Percentiles rank a stretch among this genome's conserved stretches.
Evolutionary conservation across 2,797 vertebrate species (phyloP).

Genomic region (Ceyx erithaca): DNA sequence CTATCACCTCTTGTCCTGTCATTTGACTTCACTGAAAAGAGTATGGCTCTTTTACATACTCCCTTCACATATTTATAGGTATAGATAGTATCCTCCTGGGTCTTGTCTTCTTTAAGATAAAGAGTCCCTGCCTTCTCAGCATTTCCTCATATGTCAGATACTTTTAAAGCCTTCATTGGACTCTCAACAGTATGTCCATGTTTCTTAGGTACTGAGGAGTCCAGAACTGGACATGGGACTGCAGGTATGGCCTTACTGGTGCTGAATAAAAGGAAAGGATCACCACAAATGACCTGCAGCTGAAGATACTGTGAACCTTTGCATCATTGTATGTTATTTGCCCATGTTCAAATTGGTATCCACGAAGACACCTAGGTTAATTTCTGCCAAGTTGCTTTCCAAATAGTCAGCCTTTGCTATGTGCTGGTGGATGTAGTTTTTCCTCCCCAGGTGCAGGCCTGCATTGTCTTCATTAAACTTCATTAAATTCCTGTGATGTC

Average conservation of each 20-base stretch:
- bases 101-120: neutral
- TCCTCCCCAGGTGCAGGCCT: neutral
- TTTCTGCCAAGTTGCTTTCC: neutral
- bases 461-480: neutral
- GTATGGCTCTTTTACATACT: neutral
- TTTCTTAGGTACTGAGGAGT: neutral
- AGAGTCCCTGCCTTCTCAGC: neutral
- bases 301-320: neutral
- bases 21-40: neutral
- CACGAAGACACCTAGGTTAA: neutral
- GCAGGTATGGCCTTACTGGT: neutral
- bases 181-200: neutral
- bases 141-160: neutral
- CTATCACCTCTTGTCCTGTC: neutral
- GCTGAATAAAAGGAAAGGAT: neutral
- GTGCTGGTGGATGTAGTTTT: neutral
- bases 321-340: neutral
- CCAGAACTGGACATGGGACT: neutral
- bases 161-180: neutral
- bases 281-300: rapidly evolving
- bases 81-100: neutral
- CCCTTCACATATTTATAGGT: neutral
- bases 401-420: neutral
- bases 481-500: neutral
- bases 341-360: neutral